Base-by-base conservation (phyloP, 2,113 vertebrate species). In the Herpailurus yagouaroundi region DNA sequence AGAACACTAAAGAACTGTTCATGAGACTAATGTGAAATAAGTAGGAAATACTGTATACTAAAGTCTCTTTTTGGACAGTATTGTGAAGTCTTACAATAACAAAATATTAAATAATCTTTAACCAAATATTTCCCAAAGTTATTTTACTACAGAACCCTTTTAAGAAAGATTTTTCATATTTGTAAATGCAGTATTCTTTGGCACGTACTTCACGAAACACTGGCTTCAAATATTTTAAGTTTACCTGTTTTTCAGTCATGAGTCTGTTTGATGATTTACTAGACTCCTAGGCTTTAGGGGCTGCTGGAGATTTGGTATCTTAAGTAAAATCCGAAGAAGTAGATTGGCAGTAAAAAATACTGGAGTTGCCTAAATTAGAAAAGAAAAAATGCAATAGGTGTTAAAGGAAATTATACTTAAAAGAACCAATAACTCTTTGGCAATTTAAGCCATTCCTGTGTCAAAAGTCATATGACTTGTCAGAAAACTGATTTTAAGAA, bases 201-300 rank as follows among this genome's bases (percentile, higher is more conserved):
- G 41, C 25, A 94, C 4, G 69, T 66, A 95, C 36, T 92, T 29
- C 85, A 50, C 52, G 41, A 92, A 96, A 63, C 9, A 92, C 7
- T 27, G 19, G 36, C 38, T 31, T 38, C 31, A 52, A 55, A 48
- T 63, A 88, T 57, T 5, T 60, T 27, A 91, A 36, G 13, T 0
- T 73, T 95, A 93, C 85, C 76, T 98, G 94, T 96, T 97, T 98
- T 94, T 97, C 96, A 79, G 71, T 87, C 85, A 95, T 84, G 38
- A 96, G 68, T 89, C 76, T 97, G 25, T 90, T 5, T 89, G 69
- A 89, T 15, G 93, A 57, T 10, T 92, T 77, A 97, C 16, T 57
- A 29, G 92, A 86, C n/a, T 95, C 71, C 55, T 96, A 83, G 83
- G 63, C 57, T 87, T 94, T 50, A 45, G 94, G 31, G 63, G 93